A percentile compares a stretch with the other conserved stretches of the same genome.
Conservation (phyloP, 2,888 invertebrate species). For the Chrysina gloriosa region DNA sequence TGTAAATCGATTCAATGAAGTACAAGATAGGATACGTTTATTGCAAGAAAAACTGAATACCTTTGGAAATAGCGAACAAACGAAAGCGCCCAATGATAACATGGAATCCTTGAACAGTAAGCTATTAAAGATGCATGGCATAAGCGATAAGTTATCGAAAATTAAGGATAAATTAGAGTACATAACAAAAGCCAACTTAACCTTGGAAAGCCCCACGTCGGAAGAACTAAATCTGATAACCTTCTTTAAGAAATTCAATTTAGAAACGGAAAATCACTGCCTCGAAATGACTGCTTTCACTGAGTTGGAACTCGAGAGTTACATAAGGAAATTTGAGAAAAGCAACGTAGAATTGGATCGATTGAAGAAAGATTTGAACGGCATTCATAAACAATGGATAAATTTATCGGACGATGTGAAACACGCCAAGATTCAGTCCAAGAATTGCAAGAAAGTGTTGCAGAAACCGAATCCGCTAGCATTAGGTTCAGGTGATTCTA, state of each 20-base stretch:
- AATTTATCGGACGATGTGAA: constrained; percentile 10
- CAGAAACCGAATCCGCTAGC: neutral
- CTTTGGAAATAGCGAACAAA: constrained; percentile 40
- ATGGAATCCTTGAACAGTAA: constrained; percentile 7
- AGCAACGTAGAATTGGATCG: constrained; percentile 39
- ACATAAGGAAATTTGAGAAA: constrained; percentile 37
- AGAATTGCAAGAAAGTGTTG: too few relatives aligned
- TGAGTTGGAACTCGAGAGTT: constrained; percentile 37
- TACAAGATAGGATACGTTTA: constrained; percentile 46
- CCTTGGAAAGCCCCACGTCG: constrained; percentile 27
- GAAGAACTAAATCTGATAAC: constrained; percentile 48
- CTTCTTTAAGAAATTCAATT: constrained; percentile 46
- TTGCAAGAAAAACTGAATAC: constrained; percentile 48
- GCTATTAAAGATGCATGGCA: constrained; percentile 45
- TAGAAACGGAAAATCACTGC: constrained; percentile 49
- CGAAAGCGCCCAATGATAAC: constrained; percentile 24
- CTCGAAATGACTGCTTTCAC: constrained; percentile 47
- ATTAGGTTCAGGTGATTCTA: neutral
- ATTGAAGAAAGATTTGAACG: constrained; percentile 23
- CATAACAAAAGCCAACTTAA: constrained; percentile 44
- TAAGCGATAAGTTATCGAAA: constrained; percentile 48
- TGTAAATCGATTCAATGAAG: constrained; percentile 44
- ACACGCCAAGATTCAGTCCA: neutral
- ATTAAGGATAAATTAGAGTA: constrained; percentile 50
- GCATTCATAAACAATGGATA: constrained; percentile 13